phyloP scores from a whole-genome alignment of 2,113 vertebrate genomes.

The Rhinopomastus cyanomelas region DNA sequence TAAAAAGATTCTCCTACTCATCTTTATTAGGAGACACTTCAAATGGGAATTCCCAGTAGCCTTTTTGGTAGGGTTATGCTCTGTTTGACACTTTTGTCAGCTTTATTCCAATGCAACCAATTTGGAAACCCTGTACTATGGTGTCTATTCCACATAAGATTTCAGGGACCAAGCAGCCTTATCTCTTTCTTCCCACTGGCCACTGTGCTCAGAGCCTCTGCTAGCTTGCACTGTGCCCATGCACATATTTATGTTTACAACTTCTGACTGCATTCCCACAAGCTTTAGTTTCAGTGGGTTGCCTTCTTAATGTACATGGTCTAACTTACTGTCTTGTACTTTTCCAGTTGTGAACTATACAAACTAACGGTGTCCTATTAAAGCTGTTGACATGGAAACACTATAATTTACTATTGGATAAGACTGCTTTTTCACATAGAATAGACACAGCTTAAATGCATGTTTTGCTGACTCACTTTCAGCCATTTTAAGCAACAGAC shows the following conservation, averaged over 20 bases:
- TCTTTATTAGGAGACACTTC: neutral
- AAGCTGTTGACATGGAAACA: constrained; percentile 57
- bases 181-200: neutral
- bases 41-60: neutral
- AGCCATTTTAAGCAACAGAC: constrained; percentile 47
- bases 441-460: constrained; percentile 10
- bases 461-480: constrained; percentile 55
- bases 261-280: neutral
- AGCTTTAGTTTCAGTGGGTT: neutral
- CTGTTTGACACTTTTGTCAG: neutral
- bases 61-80: neutral
- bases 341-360: neutral
- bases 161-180: neutral
- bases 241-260: neutral
- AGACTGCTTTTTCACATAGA: neutral
- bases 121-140: neutral
- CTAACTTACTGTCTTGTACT: neutral
- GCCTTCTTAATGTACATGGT: neutral
- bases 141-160: neutral
- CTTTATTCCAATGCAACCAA: neutral
- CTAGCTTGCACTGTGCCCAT: neutral
- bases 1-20: neutral
- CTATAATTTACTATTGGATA: neutral
- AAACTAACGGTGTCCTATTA: neutral
- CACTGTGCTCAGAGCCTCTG: neutral